phyloP scores from a whole-genome alignment of 2,888 invertebrate species.

The Thymelicus sylvestris region DNA sequence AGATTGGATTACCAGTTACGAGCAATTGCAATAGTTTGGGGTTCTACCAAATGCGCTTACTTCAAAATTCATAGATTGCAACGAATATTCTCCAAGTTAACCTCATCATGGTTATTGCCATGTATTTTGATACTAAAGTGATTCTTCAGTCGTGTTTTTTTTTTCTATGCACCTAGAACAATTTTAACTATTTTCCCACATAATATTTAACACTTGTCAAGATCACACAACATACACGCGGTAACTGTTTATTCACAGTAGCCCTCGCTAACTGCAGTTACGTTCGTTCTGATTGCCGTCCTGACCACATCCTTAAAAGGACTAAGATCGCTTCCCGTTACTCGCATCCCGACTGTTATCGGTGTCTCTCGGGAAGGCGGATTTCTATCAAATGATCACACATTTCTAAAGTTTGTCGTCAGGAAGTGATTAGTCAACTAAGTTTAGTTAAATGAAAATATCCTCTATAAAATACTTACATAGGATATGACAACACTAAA shows the following conservation, averaged over 20 bases:
- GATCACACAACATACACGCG: conserved; percentile 17
- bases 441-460: no score
- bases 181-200: conserved; percentile 8
- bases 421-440: neutral
- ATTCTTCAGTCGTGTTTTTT: neutral
- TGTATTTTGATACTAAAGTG: neutral
- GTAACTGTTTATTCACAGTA: conserved; percentile 55
- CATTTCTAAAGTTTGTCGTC: neutral
- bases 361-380: conserved; percentile 62
- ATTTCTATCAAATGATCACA: conserved; percentile 15
- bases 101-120: neutral
- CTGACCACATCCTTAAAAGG: conserved; percentile 73
- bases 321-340: conserved; percentile 71
- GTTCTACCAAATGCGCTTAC: neutral
- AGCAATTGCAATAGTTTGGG: neutral
- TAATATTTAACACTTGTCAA: neutral
- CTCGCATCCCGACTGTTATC: conserved; percentile 60
- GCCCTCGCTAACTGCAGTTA: conserved; percentile 54
- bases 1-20: neutral
- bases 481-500: no score
- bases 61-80: no score
- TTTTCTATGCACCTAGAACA: neutral
- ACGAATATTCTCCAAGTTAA: neutral
- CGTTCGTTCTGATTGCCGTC: conserved; percentile 47
- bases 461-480: no score